A percentile compares a stretch with the other conserved stretches of the same genome.
These are phyloP conservation scores for Kuschelorhynchus macadamiae DNA, from an alignment of 2,888 invertebrate genomes.

Conservation along the genomic window DNA sequence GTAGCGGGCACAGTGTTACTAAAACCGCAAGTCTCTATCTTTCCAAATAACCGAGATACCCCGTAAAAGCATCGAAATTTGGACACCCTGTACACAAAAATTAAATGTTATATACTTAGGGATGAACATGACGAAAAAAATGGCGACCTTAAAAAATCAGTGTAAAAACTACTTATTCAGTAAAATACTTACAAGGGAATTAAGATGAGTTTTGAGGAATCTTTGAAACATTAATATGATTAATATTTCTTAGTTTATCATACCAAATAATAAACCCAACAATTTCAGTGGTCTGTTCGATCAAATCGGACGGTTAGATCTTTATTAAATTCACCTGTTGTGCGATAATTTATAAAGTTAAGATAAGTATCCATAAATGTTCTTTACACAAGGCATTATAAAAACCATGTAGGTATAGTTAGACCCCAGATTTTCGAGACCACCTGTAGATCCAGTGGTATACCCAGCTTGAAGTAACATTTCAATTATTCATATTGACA, in stretches of 20 bases:
- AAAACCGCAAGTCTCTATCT: no score
- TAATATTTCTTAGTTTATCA: conserved; percentile 3
- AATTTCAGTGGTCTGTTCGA: not conserved
- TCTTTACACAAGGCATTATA: conserved; percentile 12
- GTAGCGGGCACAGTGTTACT: no score
- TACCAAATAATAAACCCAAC: conserved; percentile 5
- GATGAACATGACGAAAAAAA: no score
- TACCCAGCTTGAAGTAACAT: conserved; percentile 40
- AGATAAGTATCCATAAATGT: conserved; percentile 31
- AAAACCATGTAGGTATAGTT: conserved; percentile 28
- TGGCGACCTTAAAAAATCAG: no score
- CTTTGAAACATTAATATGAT: no score
- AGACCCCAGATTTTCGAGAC: conserved; percentile 19
- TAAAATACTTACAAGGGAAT: no score
- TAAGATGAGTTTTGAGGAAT: no score
- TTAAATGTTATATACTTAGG: no score
- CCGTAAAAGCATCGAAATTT: no score
- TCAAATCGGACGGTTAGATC: conserved; percentile 25
- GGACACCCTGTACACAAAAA: no score
- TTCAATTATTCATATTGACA: conserved; percentile 48
- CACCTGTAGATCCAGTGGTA: conserved; percentile 15
- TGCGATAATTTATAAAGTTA: conserved; percentile 42
- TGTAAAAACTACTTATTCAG: no score
- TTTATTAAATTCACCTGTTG: conserved; percentile 28
- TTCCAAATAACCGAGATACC: no score